A percentile compares a stretch with the other conserved stretches of the same genome.
Evolutionary conservation across 2,113 vertebrate species (phyloP).

Genomic region (Aviceda subcristata): DNA sequence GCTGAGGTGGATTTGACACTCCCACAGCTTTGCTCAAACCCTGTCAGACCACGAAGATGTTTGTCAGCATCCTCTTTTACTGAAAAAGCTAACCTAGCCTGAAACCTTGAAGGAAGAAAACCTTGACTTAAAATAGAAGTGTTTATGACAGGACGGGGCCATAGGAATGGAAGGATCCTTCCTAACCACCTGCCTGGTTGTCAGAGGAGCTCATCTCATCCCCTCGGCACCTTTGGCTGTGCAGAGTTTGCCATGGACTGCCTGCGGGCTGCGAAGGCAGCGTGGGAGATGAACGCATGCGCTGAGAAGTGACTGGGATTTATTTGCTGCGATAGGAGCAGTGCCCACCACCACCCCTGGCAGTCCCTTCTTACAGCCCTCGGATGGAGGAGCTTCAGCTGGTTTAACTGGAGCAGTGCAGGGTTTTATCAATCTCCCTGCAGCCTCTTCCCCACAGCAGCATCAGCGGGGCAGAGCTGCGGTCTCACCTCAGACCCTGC

Average conservation of each 20-base stretch:
- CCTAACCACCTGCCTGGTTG: background rate
- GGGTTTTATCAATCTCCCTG: background rate
- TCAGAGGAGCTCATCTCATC: conserved; percentile 1
- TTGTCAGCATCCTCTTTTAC: background rate
- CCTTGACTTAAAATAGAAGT: conserved; percentile 15
- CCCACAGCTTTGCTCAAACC: background rate
- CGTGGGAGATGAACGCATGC: fast-evolving
- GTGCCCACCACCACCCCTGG: fast-evolving
- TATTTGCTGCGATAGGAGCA: background rate
- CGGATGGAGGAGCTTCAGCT: background rate
- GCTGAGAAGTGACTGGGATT: background rate
- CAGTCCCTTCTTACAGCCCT: background rate
- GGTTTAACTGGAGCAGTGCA: background rate
- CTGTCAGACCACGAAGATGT: background rate
- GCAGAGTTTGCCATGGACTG: background rate
- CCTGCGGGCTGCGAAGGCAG: background rate
- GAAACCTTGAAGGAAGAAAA: conserved; percentile 10
- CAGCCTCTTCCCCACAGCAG: background rate
- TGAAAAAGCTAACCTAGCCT: background rate
- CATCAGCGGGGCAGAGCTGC: background rate
- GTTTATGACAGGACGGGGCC: conserved; percentile 11
- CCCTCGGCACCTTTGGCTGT: background rate
- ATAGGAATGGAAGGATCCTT: background rate
- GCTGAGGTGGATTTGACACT: background rate
- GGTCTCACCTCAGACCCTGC: background rate